Evolutionary conservation across 1,140 invertebrate species (phyloP), one percentile per base, ranked within the genome.

Genomic region (Polypedilum vanderplanki): DNA sequence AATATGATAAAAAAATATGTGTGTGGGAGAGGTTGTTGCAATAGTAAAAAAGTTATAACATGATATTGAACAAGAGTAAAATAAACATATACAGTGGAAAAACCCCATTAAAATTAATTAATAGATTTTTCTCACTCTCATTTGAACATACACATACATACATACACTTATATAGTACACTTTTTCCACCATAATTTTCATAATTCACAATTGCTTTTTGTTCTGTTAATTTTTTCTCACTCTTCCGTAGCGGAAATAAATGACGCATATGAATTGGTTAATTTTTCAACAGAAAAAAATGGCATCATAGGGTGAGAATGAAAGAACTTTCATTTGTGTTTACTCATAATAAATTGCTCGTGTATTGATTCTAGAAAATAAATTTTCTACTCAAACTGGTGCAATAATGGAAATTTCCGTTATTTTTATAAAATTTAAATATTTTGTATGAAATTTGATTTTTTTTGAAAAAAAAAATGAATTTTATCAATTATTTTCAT

Each of bases 51-150:
- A 33, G 5, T 3, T 57, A n/a, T 57, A 57, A 12, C 10, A n/a
- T 57, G 46, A 57, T 15, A n/a, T n/a, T 57, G 24, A 33, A 33
- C 24, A 33, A 33, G 24, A 5, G 24, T 33, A 33, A 33, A 33
- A 33, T 33, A 33, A 33, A 33, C 24, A 33, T 33, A 33, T 33
- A 33, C 24, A 33, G 46, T 57, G 46, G 46, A 57, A 12, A 57
- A 57, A 57, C 12, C 46, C 46, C 46, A 57, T 57, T 57, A 57
- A 33, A 57, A 57, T 57, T 57, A 57, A 57, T 57, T 57, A 57
- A 57, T 57, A 57, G 46, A 57, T 57, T 57, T 57, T 57, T 57
- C 46, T 57, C 46, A 57, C 46, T n/a, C 46, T 57, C 46, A 57
- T n/a, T 46, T 46, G 15, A 46, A 4, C 3, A 33, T 33, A 33